Base-by-base conservation (phyloP, 2,888 invertebrate species). In the Sphaerophoria rueppellii region DNA sequence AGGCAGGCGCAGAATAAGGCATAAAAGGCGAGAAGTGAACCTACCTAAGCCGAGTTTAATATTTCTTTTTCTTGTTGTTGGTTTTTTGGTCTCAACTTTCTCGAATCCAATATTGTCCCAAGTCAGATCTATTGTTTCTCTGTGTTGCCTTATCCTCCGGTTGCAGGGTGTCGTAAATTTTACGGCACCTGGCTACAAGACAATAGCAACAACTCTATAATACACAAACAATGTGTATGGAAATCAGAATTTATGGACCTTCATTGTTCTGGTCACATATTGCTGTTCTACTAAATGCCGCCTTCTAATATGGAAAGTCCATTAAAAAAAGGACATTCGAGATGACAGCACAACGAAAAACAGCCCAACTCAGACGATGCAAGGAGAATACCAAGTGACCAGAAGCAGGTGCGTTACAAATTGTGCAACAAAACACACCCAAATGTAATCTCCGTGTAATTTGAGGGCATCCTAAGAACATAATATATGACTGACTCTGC, bases 81-180 rank as follows among this genome's bases (percentile, higher is more conserved):
- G 63, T 85, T 69, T 73, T 80, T 77, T 73, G 9, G 0, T 43
- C 12, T 43, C 12, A 11, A 43, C 43, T 43, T 43, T 65, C 58
- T 9, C 58, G 57, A 70, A 73, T 65, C 65, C 76, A 85, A 85
- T 76, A 85, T 80, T 81, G 81, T 85, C 63, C 46, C 34, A 72
- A 24, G 24, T 24, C 24, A 24, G 24, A 24, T 58, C 63, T 52
- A 73, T 85, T 85, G 81, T 85, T 60, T 60, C 43, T 60, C 40
- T 58, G 60, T 81, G 54, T 85, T 57, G 75, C 57, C 79, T 73
- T 69, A 67, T 81, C 50, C 72, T 85, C 67, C 73, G 73, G 70
- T 61, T 81, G 81, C 81, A 81, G 85, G 77, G 76, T 81, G 85
- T 85, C 85, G 85, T 85, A 85, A 85, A 85, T 85, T 74, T 81